phyloP scores from a whole-genome alignment of 2,113 vertebrate genomes.

The Spizaetus ornatus region DNA sequence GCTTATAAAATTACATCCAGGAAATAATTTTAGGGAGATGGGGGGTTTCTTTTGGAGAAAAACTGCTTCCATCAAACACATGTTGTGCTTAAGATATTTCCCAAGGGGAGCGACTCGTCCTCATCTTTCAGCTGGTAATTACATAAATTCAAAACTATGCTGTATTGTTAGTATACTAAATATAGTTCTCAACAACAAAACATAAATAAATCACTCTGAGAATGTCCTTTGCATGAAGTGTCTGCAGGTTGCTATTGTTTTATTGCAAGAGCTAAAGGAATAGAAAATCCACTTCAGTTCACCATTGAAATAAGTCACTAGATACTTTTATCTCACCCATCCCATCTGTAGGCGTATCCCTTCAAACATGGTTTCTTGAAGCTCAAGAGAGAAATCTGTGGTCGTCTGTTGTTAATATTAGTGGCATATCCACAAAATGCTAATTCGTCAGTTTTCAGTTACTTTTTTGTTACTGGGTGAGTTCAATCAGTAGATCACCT shows the following conservation, averaged over 20 bases:
- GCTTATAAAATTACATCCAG: background rate
- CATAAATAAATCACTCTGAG: background rate
- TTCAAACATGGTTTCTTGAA: background rate
- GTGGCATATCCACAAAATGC: fast-evolving
- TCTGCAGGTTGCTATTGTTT: background rate
- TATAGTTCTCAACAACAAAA: background rate
- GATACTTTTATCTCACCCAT: background rate
- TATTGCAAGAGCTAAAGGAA: background rate
- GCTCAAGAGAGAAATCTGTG: background rate
- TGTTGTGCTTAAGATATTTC: background rate
- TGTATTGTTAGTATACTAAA: background rate
- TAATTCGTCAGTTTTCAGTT: background rate
- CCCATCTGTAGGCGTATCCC: background rate
- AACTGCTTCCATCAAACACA: background rate
- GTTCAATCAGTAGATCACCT: background rate
- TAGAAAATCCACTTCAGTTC: background rate
- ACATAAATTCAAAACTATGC: background rate
- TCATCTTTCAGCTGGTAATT: background rate
- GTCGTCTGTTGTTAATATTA: background rate
- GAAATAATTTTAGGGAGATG: background rate
- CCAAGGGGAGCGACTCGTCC: background rate
- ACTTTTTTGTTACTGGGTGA: background rate
- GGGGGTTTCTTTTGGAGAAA: background rate
- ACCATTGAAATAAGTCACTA: background rate
- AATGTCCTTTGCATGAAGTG: background rate